Percentiles rank a stretch among this genome's conserved stretches.
Evolutionary conservation across 2,113 vertebrate species (phyloP).

Genomic region (Muscicapa adusta): DNA sequence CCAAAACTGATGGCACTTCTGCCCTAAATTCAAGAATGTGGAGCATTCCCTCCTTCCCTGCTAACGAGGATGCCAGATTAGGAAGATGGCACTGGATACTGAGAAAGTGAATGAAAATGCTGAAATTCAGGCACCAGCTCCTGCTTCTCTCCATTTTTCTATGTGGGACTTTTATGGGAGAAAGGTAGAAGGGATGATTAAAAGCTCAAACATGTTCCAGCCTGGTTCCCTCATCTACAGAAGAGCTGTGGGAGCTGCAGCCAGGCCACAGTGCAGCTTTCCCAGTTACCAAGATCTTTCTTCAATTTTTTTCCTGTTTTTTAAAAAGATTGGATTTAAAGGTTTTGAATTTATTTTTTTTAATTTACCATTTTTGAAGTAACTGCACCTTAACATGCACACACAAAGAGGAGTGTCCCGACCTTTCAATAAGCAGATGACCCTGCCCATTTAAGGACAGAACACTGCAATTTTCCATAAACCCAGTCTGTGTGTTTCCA

Average conservation of each 20-base stretch:
- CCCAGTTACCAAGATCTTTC: fast-evolving
- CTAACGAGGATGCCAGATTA: neutral
- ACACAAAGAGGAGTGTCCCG: neutral
- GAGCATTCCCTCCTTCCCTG: neutral
- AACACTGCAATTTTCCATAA: neutral
- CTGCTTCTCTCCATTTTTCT: neutral
- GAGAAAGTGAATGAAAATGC: neutral
- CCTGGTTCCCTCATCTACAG: neutral
- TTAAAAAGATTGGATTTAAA: neutral
- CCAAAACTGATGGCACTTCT: neutral
- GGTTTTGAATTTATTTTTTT: neutral
- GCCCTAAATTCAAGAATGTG: neutral
- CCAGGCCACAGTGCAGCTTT: neutral
- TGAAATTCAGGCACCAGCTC: neutral
- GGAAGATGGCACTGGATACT: neutral
- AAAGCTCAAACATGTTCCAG: neutral
- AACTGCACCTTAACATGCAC: neutral
- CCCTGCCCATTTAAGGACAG: neutral
- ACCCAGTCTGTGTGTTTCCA: neutral
- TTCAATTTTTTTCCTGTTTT: neutral
- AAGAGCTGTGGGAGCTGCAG: neutral
- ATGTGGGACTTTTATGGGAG: neutral
- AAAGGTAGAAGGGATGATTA: neutral
- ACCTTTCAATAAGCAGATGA: neutral
- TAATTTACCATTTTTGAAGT: neutral